Evolutionary conservation across 35 echinoderm and acorn worm species (phyloP).

Genomic region (Nesometra sesokonis): DNA sequence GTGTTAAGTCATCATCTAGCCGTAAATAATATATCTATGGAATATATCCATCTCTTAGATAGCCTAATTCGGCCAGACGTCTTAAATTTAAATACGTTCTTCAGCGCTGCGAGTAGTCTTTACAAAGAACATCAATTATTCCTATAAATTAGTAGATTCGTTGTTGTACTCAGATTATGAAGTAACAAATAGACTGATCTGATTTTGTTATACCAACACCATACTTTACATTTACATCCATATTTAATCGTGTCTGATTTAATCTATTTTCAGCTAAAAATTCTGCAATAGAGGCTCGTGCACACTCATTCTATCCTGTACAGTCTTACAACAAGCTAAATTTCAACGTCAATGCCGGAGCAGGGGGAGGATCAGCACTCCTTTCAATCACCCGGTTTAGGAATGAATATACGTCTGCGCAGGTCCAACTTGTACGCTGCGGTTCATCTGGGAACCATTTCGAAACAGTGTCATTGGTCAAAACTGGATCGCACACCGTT

Average conservation of each 20-base stretch:
- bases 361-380: conserved; percentile 68
- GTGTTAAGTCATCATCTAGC: no score
- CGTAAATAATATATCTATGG: no score
- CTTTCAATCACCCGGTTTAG: conserved; percentile 10
- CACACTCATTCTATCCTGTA: conserved; percentile 27
- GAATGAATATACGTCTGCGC: neutral
- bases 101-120: no score
- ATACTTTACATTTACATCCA: neutral
- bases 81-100: no score
- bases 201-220: no score
- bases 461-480: conserved; percentile 20
- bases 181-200: no score
- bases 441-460: conserved; percentile 59
- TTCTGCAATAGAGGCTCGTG: conserved; percentile 40
- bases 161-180: no score
- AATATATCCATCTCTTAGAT: no score
- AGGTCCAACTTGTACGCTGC: conserved; percentile 35
- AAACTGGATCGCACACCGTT: conserved; percentile 46
- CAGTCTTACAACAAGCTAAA: conserved; percentile 25
- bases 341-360: conserved; percentile 57
- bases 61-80: no score
- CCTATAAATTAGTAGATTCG: no score
- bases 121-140: no score
- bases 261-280: conserved; percentile 29
- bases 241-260: neutral